A percentile compares a stretch with the other conserved stretches of the same genome.
Evolutionary conservation across 1,140 invertebrate genomes (phyloP).

Genomic region (Cepaea nemoralis): DNA sequence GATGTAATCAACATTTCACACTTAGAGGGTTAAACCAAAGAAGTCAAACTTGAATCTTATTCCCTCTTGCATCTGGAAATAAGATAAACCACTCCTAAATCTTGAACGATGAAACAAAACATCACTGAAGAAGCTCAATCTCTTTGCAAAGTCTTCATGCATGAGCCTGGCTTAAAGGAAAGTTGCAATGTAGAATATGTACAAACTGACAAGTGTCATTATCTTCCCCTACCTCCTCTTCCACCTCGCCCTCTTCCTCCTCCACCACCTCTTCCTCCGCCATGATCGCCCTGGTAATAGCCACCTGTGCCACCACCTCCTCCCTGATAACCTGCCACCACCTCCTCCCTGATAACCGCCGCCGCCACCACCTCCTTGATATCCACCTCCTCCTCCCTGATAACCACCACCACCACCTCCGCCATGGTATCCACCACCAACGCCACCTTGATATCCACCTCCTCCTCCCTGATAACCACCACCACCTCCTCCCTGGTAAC

Average conservation of each 20-base stretch:
- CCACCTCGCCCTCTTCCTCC: conserved; percentile 9
- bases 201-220: conserved; percentile 6
- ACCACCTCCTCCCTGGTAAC: neutral
- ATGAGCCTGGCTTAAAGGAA: too few species aligned
- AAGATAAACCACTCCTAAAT: too few species aligned
- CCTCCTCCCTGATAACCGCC: conserved; percentile 14
- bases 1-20: too few species aligned
- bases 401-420: neutral
- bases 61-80: too few species aligned
- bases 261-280: neutral
- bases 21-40: too few species aligned
- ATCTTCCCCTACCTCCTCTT: conserved; percentile 29
- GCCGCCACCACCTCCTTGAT: neutral
- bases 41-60: too few species aligned
- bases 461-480: neutral
- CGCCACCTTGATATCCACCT: neutral
- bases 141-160: too few species aligned
- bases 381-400: neutral
- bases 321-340: neutral
- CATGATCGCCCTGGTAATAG: neutral
- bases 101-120: too few species aligned
- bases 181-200: too few species aligned
- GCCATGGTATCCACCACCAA: neutral
- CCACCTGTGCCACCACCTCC: conserved; percentile 12
- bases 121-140: too few species aligned